These are phyloP conservation scores for Lasioglossum calceatum DNA, from an alignment of 2,888 invertebrate genomes.

Conservation along the genomic window DNA sequence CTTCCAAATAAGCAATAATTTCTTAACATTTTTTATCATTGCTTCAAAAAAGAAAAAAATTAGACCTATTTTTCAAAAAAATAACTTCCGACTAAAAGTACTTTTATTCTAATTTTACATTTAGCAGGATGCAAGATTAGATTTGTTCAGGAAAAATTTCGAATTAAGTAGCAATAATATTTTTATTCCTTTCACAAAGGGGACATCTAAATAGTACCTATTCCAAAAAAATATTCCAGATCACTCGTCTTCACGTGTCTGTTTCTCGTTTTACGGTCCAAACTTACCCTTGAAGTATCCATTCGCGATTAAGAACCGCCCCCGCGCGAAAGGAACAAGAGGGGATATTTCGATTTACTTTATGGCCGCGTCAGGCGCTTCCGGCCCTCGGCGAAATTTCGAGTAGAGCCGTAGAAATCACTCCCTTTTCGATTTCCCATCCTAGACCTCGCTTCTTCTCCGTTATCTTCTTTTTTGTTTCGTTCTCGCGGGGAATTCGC, in stretches of 20 bases:
- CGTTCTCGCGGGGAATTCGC: slow-evolving; percentile 43
- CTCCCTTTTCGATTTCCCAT: slow-evolving; percentile 33
- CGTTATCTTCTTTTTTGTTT: slow-evolving; percentile 25
- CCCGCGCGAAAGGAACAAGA: neutral
- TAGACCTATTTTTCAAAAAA: neutral
- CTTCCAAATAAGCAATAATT: neutral
- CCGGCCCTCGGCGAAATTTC: slow-evolving; percentile 76
- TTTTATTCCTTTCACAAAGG: neutral
- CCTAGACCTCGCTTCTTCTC: slow-evolving; percentile 33
- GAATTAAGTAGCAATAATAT: neutral
- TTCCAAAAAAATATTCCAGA: neutral
- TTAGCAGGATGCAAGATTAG: no score
- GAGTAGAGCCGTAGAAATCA: slow-evolving; percentile 65
- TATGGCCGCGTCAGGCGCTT: slow-evolving; percentile 56
- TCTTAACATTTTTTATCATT: neutral
- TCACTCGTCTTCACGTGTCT: no score
- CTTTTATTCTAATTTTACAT: neutral
- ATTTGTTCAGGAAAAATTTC: neutral
- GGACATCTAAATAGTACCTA: neutral
- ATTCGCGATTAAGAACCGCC: slow-evolving; percentile 8
- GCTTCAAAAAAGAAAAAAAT: neutral
- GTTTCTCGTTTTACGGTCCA: neutral
- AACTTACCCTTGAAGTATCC: slow-evolving; percentile 11
- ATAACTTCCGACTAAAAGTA: neutral
- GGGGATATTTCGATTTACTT: neutral